A percentile compares a stretch with the other conserved stretches of the same genome.
Evolutionary conservation across 1,140 invertebrate species (phyloP).

Genomic region (Drosophila setifemur): DNA sequence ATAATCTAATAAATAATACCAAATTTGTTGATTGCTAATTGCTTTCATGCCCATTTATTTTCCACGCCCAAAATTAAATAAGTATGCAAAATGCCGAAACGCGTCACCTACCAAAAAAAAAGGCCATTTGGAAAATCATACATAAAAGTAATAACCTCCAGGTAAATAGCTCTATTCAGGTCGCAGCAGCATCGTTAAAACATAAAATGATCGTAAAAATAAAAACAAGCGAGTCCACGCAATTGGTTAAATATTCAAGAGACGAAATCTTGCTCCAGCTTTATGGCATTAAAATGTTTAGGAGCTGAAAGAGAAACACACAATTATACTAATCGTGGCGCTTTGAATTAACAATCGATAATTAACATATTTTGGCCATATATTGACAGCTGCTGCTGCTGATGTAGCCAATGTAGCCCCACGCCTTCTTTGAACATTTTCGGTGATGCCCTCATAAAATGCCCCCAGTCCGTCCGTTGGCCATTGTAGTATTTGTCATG

Average conservation of each 20-base stretch:
- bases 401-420: neutral
- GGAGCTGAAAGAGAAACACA: slow-evolving; percentile 41
- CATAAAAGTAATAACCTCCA: slow-evolving; percentile 17
- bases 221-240: slow-evolving; percentile 21
- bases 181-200: slow-evolving; percentile 47
- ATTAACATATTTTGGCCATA: slow-evolving; percentile 56
- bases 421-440: slow-evolving; percentile 44
- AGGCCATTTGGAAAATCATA: slow-evolving; percentile 2
- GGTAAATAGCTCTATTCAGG: slow-evolving; percentile 41
- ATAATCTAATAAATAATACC: neutral
- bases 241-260: slow-evolving; percentile 34
- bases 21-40: neutral
- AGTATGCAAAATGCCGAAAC: slow-evolving; percentile 26
- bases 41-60: neutral
- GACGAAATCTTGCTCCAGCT: slow-evolving; percentile 21
- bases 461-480: slow-evolving; percentile 7
- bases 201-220: slow-evolving; percentile 35
- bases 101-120: slow-evolving; percentile 17
- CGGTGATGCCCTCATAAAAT: slow-evolving; percentile 54
- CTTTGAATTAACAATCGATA: slow-evolving; percentile 43
- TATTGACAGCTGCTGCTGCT: slow-evolving; percentile 38
- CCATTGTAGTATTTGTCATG: slow-evolving; percentile 27
- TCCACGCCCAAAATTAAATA: neutral
- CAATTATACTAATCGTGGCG: slow-evolving; percentile 59
- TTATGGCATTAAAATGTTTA: slow-evolving; percentile 37